Evolutionary conservation across 1,140 invertebrate species (phyloP).

Genomic region (Drosophila bocki): DNA sequence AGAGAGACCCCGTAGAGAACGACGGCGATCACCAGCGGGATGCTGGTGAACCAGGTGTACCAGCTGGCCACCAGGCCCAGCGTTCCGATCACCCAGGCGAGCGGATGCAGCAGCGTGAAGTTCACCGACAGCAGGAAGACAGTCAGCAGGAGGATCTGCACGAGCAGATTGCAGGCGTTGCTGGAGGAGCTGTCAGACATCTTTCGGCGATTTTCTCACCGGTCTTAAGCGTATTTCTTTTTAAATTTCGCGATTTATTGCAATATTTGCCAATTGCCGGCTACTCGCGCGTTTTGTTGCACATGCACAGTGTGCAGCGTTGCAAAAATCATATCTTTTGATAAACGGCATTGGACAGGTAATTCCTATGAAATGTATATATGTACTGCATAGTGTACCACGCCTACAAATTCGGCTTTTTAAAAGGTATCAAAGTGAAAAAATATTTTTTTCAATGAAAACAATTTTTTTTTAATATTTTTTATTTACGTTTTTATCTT

Average conservation of each 20-base stretch:
- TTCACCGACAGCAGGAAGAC: conserved; percentile 86
- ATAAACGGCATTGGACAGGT: no score
- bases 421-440: no score
- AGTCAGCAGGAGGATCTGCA: conserved; percentile 83
- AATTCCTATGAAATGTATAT: no score
- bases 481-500: no score
- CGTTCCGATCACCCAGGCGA: conserved; percentile 86
- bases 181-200: conserved; percentile 21
- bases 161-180: conserved; percentile 43
- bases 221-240: not conserved
- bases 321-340: no score
- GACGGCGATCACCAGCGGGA: conserved; percentile 86
- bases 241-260: conserved; percentile 8
- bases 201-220: not conserved
- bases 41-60: conserved; percentile 86
- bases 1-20: conserved; percentile 87
- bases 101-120: conserved; percentile 86
- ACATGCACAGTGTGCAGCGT: not conserved
- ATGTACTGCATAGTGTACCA: no score
- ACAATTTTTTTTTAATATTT: no score
- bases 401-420: no score
- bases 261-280: conserved; percentile 4
- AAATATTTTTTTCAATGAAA: no score
- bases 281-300: conserved; percentile 22
- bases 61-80: conserved; percentile 86